Conservation (phyloP, 2,888 invertebrate species). For the Pogonocherus hispidulus region DNA sequence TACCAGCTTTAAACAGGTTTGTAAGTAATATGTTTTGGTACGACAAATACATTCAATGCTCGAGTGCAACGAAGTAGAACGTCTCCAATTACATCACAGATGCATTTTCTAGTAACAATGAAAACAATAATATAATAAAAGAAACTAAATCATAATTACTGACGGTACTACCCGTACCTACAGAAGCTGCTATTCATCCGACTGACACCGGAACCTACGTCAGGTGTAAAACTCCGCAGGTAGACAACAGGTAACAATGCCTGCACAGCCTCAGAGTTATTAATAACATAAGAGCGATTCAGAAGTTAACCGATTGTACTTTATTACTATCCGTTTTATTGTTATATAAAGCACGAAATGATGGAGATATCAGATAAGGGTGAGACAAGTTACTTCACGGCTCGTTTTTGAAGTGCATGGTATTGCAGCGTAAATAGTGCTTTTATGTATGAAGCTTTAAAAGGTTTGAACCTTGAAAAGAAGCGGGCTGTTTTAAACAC, state of each 20-base stretch:
- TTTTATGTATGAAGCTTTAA: slow-evolving; percentile 2
- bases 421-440: slow-evolving; percentile 6
- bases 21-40: too few species aligned
- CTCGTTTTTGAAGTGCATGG: background rate
- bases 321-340: slow-evolving; percentile 18
- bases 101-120: too few species aligned
- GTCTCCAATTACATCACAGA: too few species aligned
- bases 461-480: background rate
- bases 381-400: background rate
- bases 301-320: slow-evolving; percentile 16
- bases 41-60: too few species aligned
- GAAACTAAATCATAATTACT: background rate
- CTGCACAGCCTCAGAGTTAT: slow-evolving; percentile 12
- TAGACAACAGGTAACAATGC: slow-evolving; percentile 8
- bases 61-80: too few species aligned
- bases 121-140: too few species aligned
- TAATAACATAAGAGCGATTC: slow-evolving; percentile 2
- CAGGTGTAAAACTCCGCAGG: slow-evolving; percentile 21
- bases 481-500: background rate
- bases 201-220: slow-evolving; percentile 22
- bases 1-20: too few species aligned
- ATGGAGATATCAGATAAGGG: slow-evolving; percentile 25
- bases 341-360: slow-evolving; percentile 11
- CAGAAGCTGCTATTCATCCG: slow-evolving; percentile 12
- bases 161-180: slow-evolving; percentile 6